Percentiles rank a stretch among this genome's conserved stretches.
These are phyloP conservation scores for Pseudorasbora parva DNA, from an alignment of 2,113 vertebrate genomes.

Conservation along the genomic window DNA sequence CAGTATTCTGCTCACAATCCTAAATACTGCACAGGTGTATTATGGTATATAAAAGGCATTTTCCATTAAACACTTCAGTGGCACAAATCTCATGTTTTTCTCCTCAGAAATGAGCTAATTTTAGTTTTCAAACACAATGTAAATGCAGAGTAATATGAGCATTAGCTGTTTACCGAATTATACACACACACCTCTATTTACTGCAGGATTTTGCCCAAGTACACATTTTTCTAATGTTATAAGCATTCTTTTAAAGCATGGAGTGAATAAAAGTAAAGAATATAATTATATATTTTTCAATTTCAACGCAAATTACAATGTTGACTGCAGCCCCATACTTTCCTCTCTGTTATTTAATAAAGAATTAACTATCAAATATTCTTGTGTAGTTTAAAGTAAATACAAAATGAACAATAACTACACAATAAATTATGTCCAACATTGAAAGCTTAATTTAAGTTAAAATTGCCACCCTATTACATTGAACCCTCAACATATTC, in stretches of 20 bases:
- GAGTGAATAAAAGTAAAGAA: background rate
- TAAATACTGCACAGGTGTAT: background rate
- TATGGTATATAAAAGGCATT: background rate
- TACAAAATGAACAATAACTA: too few relatives aligned
- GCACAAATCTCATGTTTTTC: background rate
- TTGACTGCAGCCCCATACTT: background rate
- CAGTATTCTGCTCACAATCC: background rate
- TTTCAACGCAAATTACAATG: background rate
- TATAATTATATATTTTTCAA: background rate
- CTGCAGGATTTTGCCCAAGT: background rate
- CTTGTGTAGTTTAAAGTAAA: too few relatives aligned
- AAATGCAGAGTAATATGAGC: background rate
- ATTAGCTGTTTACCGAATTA: background rate
- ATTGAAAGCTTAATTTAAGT: background rate
- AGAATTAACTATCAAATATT: too few relatives aligned
- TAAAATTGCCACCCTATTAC: background rate
- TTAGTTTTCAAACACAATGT: background rate
- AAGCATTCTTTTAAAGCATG: background rate
- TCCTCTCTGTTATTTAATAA: background rate
- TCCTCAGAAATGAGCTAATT: background rate
- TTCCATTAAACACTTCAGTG: background rate
- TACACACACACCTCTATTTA: background rate
- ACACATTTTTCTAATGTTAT: background rate
- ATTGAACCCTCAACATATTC: background rate
- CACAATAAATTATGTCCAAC: too few relatives aligned